Evolutionary conservation across 2,888 invertebrate species (phyloP).

Genomic region (Autographa gamma): DNA sequence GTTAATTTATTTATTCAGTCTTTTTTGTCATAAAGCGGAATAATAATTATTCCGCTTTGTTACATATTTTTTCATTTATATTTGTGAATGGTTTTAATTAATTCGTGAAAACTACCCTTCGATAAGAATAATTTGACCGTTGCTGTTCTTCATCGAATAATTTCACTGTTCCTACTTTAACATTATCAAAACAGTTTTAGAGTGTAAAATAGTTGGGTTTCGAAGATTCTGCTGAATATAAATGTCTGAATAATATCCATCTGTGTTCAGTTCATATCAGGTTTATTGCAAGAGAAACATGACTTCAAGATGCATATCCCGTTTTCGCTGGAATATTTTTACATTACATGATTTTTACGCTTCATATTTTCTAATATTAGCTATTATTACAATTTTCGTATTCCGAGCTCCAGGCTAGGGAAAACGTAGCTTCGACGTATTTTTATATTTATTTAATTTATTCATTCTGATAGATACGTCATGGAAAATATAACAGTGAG

Average conservation of each 20-base stretch:
- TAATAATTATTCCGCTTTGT: no score
- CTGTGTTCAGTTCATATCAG: conserved; percentile 13
- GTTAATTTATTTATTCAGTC: no score
- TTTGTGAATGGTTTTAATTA: no score
- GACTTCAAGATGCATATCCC: conserved; percentile 15
- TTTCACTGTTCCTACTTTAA: background rate
- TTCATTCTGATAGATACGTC: background rate
- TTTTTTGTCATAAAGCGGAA: no score
- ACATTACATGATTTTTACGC: conserved; percentile 8
- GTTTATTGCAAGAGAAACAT: conserved; percentile 44
- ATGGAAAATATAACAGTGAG: background rate
- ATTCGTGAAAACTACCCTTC: no score
- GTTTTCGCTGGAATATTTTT: conserved; percentile 5
- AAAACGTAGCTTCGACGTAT: background rate
- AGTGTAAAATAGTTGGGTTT: background rate
- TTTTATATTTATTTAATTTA: conserved; percentile 2
- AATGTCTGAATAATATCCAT: conserved; percentile 5
- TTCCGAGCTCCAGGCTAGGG: background rate
- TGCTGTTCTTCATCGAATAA: background rate
- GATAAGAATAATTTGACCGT: no score
- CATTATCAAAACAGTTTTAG: background rate
- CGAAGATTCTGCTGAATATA: background rate
- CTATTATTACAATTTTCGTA: conserved; percentile 6
- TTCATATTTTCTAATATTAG: conserved; percentile 13
- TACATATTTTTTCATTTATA: no score